A percentile compares a stretch with the other conserved stretches of the same genome.
Evolutionary conservation across 2,888 invertebrate species (phyloP).

Genomic region (Lypha dubia): DNA sequence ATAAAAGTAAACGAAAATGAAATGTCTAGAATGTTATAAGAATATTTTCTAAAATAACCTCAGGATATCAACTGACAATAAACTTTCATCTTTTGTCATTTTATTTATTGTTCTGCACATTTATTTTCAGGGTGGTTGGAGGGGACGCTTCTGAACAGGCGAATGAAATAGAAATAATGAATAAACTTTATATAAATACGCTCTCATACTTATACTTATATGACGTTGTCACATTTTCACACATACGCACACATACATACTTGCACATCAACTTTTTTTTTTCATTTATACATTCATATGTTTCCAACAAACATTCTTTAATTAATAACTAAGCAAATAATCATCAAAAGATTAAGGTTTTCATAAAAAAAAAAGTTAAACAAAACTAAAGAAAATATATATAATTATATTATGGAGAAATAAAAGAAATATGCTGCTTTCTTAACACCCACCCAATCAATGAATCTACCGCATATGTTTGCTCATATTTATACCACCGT

Average conservation of each 20-base stretch:
- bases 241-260: background rate
- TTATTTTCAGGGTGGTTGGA: slow-evolving; percentile 51
- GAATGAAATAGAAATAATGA: slow-evolving; percentile 21
- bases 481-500: slow-evolving; percentile 66
- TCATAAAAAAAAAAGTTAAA: slow-evolving; percentile 70
- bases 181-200: background rate
- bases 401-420: slow-evolving; percentile 54
- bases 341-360: slow-evolving; percentile 81
- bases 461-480: slow-evolving; percentile 4
- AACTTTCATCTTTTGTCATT: slow-evolving; percentile 74
- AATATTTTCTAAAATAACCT: slow-evolving; percentile 72
- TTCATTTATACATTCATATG: slow-evolving; percentile 76
- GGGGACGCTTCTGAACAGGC: slow-evolving; percentile 8
- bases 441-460: slow-evolving; percentile 20
- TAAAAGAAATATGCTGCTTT: slow-evolving; percentile 62
- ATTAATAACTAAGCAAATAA: slow-evolving; percentile 81
- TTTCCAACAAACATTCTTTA: slow-evolving; percentile 80
- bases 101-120: slow-evolving; percentile 73
- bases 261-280: slow-evolving; percentile 22
- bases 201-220: too few relatives aligned
- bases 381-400: too few relatives aligned
- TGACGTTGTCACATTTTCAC: slow-evolving; percentile 46
- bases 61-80: slow-evolving; percentile 74
- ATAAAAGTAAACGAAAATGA: slow-evolving; percentile 54
- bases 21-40: slow-evolving; percentile 70